Base-by-base conservation (phyloP, 1,140 invertebrate species). In the Ylistrum balloti region DNA sequence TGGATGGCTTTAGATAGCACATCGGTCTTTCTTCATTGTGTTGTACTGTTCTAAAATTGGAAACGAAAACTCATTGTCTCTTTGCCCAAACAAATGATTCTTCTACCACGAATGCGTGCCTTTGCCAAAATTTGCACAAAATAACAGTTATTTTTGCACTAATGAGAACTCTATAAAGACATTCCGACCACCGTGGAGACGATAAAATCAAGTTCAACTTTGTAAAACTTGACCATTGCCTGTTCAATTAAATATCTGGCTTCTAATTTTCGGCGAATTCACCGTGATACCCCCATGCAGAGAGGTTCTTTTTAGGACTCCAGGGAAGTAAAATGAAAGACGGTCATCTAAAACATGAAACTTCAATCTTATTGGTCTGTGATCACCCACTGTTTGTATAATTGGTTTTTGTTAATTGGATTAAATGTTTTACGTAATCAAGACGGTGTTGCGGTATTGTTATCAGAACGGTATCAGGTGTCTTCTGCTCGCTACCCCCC, bases 401-500 rank as follows among this genome's bases (percentile, higher is more conserved):
- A 74, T 74, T 74, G 28, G n/a, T 28, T n/a, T 22, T 3, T n/a
- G 56, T 74, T 74, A 74, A 74, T 74, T 74, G 56, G 56, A 74
- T 28, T 74, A 74, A 17, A n/a, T 74, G 28, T n/a, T 22, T 74
- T n/a, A n/a, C n/a, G n/a, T n/a, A n/a, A n/a, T n/a, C n/a, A n/a
- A n/a, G n/a, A n/a, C n/a, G n/a, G 56, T 45, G n/a, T 28, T 0
- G 5, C 22, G 56, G 0, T 74, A 28, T 28, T 28, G 56, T 74
- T 28, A 28, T 28, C 35, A 7, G 35, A 74, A 11, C 5, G 56
- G 17, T 74, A 74, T 74, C 56, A 17, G n/a, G 56, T 74, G 22
- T 74, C 56, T 22, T 74, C 56, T 74, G 56, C 56, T 28, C 56
- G 56, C 22, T n/a, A 74, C 56, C 56, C 28, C 56, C 56, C 56